These are phyloP conservation scores for Bradypodion ventrale DNA, from an alignment of 2,797 vertebrate species.

Conservation along the genomic window DNA sequence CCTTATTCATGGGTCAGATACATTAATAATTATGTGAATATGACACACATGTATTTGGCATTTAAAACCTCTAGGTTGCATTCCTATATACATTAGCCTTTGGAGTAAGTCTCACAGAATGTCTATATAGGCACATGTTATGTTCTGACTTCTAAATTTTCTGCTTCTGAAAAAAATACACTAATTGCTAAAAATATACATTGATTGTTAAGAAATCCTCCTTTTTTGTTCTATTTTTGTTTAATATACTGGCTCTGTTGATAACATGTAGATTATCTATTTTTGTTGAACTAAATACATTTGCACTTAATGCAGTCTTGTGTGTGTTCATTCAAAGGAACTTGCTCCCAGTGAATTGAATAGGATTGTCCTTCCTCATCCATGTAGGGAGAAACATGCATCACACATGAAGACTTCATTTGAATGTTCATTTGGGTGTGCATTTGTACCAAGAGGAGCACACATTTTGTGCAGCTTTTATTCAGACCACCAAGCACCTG, in stretches of 20 bases:
- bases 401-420: not conserved
- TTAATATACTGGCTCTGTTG: conserved; percentile 46
- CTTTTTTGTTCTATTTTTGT: conserved; percentile 3
- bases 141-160: conserved; percentile 48
- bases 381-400: not conserved
- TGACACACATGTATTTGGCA: conserved; percentile 30
- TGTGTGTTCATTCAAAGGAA: not conserved
- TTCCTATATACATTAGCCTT: not conserved
- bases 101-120: not conserved
- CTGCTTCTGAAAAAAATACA: conserved; percentile 49
- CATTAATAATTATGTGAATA: conserved; percentile 56
- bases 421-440: not conserved
- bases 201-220: conserved; percentile 24
- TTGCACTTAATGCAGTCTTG: not conserved
- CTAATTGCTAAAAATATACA: conserved; percentile 52
- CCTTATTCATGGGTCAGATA: conserved; percentile 60
- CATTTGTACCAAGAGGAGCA: not conserved
- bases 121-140: not conserved
- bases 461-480: not conserved
- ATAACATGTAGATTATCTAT: not conserved
- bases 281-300: not conserved
- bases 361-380: not conserved
- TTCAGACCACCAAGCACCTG: not conserved
- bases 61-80: conserved; percentile 53
- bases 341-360: not conserved